Base-by-base conservation (phyloP, 2,113 vertebrate genomes). In the Sialia sialis region DNA sequence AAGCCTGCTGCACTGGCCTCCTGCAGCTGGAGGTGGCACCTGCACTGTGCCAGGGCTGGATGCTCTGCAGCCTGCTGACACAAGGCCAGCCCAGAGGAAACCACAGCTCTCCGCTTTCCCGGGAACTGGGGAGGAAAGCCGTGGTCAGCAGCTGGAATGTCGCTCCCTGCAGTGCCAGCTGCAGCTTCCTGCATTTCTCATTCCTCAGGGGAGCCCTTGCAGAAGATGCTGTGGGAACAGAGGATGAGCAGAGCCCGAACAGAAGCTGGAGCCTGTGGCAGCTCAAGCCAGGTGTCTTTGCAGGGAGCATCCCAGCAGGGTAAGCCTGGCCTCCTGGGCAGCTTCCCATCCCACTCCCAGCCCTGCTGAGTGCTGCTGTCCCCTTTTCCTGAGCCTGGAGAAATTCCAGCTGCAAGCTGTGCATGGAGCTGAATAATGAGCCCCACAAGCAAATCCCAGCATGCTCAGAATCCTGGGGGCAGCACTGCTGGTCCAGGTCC, bases 361-460 rank as follows among this genome's bases (percentile, higher is more conserved):
- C 8, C 11, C 26, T 48, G 15, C 38, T 0, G 13, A 21, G 21
- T 4, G 1, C n/a, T 23, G 62, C 20, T 80, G 29, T 16, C 55
- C 9, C 5, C 0, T 32, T 32, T 39, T 75, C 26, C 85, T 5
- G 16, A 52, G 63, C 8, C 66, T 17, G 32, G 22, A 36, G 6
- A 14, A 13, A 23, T 4, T 20, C n/a, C 46, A 51, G 27, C 51
- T 9, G 19, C 67, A 32, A 41, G 14, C 29, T n/a, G 21, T 30
- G 51, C 21, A 15, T 22, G 8, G 29, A 85, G 25, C 32, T 72
- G n/a, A 17, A 48, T 6, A 51, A 46, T 1, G 5, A 84, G 34
- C 20, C 52, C 9, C 56, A 18, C 9, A 7, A 15, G 4, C 27
- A 43, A 10, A 13, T 13, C 63, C 60, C 52, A 5, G 4, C 0